Evolutionary conservation across 2,797 vertebrate genomes (phyloP), one percentile per base, ranked within the genome.

Genomic region (Pantherophis vulpinus): DNA sequence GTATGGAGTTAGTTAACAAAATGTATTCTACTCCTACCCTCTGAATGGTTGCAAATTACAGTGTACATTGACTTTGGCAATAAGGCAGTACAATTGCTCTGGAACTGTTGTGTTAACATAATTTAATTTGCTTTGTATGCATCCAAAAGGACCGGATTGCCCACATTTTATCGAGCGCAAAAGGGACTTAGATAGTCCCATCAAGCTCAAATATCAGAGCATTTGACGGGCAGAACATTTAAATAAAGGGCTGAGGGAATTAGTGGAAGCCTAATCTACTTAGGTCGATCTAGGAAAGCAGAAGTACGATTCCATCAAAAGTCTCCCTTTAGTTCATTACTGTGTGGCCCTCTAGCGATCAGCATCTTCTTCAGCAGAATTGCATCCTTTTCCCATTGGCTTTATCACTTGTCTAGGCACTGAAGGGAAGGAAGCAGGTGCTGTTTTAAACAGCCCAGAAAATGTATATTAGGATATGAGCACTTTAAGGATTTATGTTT

Each of bases 261-360:
- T 27, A 23, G 54, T 51, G 90, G 25, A 29, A 83, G n/a, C 25
- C 32, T 56, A 56, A 56, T 94, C 89, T 83, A 11, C 42, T n/a
- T 60, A 66, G 55, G 27, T 20, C 63, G 61, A 83, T 58, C 27
- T 47, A 23, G 54, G 54, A 37, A 87, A 66, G 42, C 2, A 14
- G 51, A 91, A 88, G 60, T 37, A 5, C 27, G 2, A 29, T 42
- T 83, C 16, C 83, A 0, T 42, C 1, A 0, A 51, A 86, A 63
- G 8, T 3, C 59, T 18, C 16, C 56, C 66, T 54, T 6, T 74
- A 60, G 14, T 27, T 58, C 20, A 86, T 42, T 54, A 0, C 86
- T 93, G 94, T 93, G 70, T 95, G 96, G 95, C 93, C 96, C 95
- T 90, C 96, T 95, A 94, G 94, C 92, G 96, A 95, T 90, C 13